These are phyloP conservation scores for Erebia aethiops DNA, from an alignment of 2,888 invertebrate species.

Conservation along the genomic window DNA sequence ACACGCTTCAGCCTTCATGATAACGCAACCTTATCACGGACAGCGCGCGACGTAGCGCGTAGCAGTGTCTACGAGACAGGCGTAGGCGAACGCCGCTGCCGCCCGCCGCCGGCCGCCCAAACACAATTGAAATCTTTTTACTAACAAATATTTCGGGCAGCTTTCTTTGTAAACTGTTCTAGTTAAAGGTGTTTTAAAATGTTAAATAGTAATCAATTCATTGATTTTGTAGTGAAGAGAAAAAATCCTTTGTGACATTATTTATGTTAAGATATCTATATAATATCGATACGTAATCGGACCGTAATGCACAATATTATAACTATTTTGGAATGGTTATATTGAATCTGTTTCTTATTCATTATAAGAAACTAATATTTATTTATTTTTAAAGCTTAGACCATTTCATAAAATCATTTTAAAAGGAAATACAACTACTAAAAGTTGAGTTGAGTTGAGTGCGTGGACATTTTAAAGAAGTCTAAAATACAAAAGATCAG, in stretches of 20 bases:
- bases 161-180: not conserved
- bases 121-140: slow-evolving; percentile 2
- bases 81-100: slow-evolving; percentile 53
- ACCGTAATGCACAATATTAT: no score
- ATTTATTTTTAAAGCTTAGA: no score
- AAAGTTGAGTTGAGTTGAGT: no score
- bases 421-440: no score
- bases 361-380: no score
- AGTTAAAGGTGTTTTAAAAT: not conserved
- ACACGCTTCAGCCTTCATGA: slow-evolving; percentile 10
- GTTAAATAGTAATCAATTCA: not conserved
- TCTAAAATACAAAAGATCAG: not conserved
- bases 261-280: no score
- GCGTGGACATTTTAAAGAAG: no score
- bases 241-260: not conserved
- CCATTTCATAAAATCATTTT: no score
- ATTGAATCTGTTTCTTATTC: no score
- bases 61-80: slow-evolving; percentile 64
- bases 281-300: no score
- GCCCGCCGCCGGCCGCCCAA: not conserved
- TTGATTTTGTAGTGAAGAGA: not conserved
- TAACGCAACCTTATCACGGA: slow-evolving; percentile 17
- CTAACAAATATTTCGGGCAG: not conserved
- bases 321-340: no score
- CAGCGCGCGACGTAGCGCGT: slow-evolving; percentile 45